Evolutionary conservation across 2,888 invertebrate genomes (phyloP).

Genomic region (Schizaphis graminum): DNA sequence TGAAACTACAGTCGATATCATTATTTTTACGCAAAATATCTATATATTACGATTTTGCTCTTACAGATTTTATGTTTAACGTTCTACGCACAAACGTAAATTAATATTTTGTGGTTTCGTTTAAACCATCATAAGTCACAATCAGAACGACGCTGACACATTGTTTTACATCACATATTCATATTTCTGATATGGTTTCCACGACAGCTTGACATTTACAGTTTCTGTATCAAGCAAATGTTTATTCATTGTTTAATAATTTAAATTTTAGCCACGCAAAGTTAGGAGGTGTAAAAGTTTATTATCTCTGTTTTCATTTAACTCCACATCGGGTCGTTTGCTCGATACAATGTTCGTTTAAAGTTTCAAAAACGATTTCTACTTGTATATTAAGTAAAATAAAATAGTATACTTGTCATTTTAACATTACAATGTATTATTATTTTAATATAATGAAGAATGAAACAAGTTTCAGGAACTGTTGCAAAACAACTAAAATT

Average conservation of each 20-base stretch:
- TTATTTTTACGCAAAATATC: background rate
- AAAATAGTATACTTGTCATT: background rate
- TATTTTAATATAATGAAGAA: too few relatives aligned
- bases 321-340: background rate
- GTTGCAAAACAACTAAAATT: background rate
- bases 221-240: background rate
- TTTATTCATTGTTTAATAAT: slow-evolving; percentile 7
- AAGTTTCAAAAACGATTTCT: slow-evolving; percentile 29
- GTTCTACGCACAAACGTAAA: background rate
- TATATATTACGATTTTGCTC: background rate
- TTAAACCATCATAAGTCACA: background rate
- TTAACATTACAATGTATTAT: background rate
- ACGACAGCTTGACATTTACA: slow-evolving; percentile 20
- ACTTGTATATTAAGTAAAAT: background rate
- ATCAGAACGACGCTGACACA: background rate
- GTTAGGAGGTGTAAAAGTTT: slow-evolving; percentile 14
- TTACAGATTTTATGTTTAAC: background rate
- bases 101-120: background rate
- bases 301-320: slow-evolving; percentile 37
- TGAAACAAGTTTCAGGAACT: background rate
- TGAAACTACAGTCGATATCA: background rate
- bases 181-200: background rate
- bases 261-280: slow-evolving; percentile 14
- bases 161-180: background rate
- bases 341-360: background rate